Evolutionary conservation across 2,113 vertebrate species (phyloP).

Genomic region (Channa argus): DNA sequence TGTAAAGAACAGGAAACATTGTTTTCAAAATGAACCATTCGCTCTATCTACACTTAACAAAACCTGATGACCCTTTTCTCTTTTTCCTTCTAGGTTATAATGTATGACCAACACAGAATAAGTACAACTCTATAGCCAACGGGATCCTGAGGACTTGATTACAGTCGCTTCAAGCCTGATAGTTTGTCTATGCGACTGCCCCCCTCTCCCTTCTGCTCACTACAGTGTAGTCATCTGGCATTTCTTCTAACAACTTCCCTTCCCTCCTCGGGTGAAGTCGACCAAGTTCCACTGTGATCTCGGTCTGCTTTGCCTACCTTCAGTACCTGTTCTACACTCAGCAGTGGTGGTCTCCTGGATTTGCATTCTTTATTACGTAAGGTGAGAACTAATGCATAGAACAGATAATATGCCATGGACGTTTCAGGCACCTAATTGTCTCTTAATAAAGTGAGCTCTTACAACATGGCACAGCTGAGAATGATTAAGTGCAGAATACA

Average conservation of each 20-base stretch:
- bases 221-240: conserved; percentile 77
- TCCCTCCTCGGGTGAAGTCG: conserved; percentile 74
- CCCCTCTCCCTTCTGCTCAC: conserved; percentile 73
- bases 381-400: conserved; percentile 67
- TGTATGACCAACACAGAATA: conserved; percentile 95
- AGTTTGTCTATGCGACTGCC: conserved; percentile 88
- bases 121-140: conserved; percentile 95
- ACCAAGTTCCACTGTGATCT: conserved; percentile 65
- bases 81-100: conserved; percentile 88
- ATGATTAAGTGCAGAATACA: not conserved
- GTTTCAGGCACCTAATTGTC: conserved; percentile 48
- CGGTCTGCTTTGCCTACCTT: conserved; percentile 71
- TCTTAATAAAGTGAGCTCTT: conserved; percentile 34
- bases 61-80: conserved; percentile 1
- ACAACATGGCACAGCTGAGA: conserved; percentile 14
- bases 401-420: conserved; percentile 45
- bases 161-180: conserved; percentile 97
- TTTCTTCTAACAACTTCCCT: conserved; percentile 77
- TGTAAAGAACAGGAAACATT: conserved; percentile 27
- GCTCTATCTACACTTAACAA: not conserved
- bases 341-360: conserved; percentile 63
- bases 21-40: conserved; percentile 8
- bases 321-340: conserved; percentile 68
- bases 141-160: conserved; percentile 92
- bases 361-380: conserved; percentile 85